Evolutionary conservation across 2,113 vertebrate genomes (phyloP).

Genomic region (Ovibos moschatus): DNA sequence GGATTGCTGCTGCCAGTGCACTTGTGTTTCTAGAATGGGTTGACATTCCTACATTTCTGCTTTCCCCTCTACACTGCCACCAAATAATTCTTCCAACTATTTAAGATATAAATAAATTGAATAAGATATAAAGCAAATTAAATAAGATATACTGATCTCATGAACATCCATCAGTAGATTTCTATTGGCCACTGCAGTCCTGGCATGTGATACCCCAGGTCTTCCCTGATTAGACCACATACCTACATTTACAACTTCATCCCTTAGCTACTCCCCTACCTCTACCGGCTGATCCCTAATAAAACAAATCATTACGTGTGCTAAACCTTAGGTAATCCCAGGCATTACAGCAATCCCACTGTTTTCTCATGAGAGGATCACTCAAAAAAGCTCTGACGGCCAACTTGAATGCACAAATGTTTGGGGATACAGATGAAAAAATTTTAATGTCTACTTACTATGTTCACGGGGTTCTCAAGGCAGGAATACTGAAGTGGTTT

Average conservation of each 20-base stretch:
- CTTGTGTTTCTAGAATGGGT: not conserved
- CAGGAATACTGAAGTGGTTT: no score
- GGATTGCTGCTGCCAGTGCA: accelerated
- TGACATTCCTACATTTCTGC: not conserved
- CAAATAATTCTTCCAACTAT: not conserved
- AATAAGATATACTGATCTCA: not conserved
- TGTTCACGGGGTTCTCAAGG: not conserved
- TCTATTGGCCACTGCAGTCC: not conserved
- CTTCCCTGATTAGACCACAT: not conserved
- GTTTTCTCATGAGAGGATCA: not conserved
- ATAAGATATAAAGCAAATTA: not conserved
- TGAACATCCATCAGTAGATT: not conserved
- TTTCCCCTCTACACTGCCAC: not conserved
- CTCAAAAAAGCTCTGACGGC: not conserved
- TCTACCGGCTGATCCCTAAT: not conserved
- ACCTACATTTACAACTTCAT: not conserved
- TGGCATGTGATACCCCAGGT: not conserved
- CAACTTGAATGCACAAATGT: not conserved
- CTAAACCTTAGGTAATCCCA: not conserved
- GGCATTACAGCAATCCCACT: not conserved
- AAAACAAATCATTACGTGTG: not conserved
- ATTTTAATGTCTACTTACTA: not conserved
- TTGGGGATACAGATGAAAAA: not conserved
- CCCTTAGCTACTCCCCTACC: not conserved
- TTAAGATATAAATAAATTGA: not conserved